These are phyloP conservation scores for Neoarius graeffei DNA, from an alignment of 2,113 vertebrate species.

Conservation along the genomic window DNA sequence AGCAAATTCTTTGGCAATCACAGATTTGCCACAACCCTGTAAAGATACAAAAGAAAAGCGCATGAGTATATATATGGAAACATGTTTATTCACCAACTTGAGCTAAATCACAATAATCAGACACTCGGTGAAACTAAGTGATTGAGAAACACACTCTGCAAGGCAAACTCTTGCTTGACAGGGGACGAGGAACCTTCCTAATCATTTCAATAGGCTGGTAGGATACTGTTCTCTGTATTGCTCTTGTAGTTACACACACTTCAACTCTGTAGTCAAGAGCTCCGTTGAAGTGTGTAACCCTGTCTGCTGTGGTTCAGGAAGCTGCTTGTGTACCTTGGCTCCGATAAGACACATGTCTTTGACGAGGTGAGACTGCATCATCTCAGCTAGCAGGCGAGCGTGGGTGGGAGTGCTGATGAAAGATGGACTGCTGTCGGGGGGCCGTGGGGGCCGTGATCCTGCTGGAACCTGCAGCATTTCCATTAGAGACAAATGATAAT, in stretches of 20 bases:
- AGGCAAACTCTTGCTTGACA: background rate
- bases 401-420: slow-evolving; percentile 89
- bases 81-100: background rate
- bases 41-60: slow-evolving; percentile 33
- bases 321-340: slow-evolving; percentile 82
- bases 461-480: slow-evolving; percentile 78
- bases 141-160: background rate
- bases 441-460: slow-evolving; percentile 72
- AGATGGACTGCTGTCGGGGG: slow-evolving; percentile 62
- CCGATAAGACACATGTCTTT: slow-evolving; percentile 96
- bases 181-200: background rate
- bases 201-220: slow-evolving; percentile 33
- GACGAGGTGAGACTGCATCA: slow-evolving; percentile 94
- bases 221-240: slow-evolving; percentile 23
- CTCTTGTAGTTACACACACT: slow-evolving; percentile 2
- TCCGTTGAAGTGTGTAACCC: background rate
- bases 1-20: slow-evolving; percentile 88
- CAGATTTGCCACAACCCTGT: slow-evolving; percentile 95
- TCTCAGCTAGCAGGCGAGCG: slow-evolving; percentile 84
- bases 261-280: slow-evolving; percentile 14
- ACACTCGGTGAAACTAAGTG: background rate
- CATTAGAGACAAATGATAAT: slow-evolving; percentile 31
- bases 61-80: background rate
- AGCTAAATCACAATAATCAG: background rate
- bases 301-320: slow-evolving; percentile 1